Evolutionary conservation across 2,113 vertebrate species (phyloP), one percentile per base, ranked within the genome.

Genomic region (Eudyptes chrysolophus): DNA sequence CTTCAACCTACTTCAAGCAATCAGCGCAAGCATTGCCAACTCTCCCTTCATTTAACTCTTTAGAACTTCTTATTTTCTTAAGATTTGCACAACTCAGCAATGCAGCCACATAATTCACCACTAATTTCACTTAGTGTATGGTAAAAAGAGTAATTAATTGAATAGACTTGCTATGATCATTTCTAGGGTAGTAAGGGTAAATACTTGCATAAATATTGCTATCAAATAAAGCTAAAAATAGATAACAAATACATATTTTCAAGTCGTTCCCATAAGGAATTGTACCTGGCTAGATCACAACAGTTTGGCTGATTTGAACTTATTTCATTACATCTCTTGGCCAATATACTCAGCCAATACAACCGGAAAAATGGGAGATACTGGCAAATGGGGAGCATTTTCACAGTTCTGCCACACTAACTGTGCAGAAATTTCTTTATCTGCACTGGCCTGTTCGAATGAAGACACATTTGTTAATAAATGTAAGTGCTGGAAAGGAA

Each of bases 1-100:
- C 77, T 95, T 97, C 85, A 94, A 70, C 77, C 71, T 82, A 92
- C 58, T 97, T 95, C 72, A 85, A 86, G 72, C 38, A 94, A 87
- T 84, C 57, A 52, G 25, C 22, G 7, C 24, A 76, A 92, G 55
- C 65, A 49, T 7, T 94, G 79, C 44, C 65, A 97, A 40, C 61
- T 89, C 27, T 84, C 13, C 30, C 60, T 18, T 82, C 21, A 32
- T 85, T 97, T 95, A 97, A 97, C 89, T 83, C 82, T 94, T 96
- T 71, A 57, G 60, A 58, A 91, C 42, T 71, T 77, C 5, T 20
- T 77, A 69, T 14, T 49, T 92, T 42, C n/a, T 77, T 46, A 32
- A 49, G 52, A 77, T 36, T 76, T 79, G 34, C 34, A 66, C 1
- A 11, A 84, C 16, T 71, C 48, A 32, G 54, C 26, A 49, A 77